phyloP scores from a whole-genome alignment of 2,797 vertebrate species.

The Valencia hispanica region DNA sequence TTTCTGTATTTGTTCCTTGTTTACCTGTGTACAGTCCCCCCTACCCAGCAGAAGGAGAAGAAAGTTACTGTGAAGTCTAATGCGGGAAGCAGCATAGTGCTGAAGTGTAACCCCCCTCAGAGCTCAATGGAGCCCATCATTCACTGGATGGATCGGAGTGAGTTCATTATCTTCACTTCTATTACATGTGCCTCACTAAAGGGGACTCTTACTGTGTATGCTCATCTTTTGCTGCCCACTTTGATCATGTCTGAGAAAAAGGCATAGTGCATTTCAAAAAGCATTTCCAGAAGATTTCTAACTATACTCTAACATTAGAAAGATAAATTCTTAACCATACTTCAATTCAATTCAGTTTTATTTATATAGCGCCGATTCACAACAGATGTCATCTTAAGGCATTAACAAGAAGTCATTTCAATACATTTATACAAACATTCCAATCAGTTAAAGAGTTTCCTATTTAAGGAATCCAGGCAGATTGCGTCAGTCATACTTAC shows the following conservation, averaged over 20 bases:
- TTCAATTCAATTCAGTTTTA: no score
- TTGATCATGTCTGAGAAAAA: conserved; percentile 14
- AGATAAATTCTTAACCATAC: conserved; percentile 1
- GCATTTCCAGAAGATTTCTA: not conserved
- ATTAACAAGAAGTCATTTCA: no score
- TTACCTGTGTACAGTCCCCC: conserved; percentile 66
- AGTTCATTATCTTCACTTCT: conserved; percentile 62
- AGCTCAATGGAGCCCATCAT: conserved; percentile 81
- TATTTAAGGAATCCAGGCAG: no score
- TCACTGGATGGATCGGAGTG: conserved; percentile 85
- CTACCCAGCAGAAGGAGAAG: conserved; percentile 79
- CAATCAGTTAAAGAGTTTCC: no score
- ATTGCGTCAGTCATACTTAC: no score
- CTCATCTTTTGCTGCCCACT: conserved; percentile 17
- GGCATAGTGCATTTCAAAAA: conserved; percentile 4
- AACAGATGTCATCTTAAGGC: no score
- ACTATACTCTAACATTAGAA: not conserved
- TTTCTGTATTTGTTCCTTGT: conserved; percentile 16
- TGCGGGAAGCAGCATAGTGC: conserved; percentile 71
- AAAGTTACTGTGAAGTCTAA: conserved; percentile 61
- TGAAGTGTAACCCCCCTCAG: conserved; percentile 80
- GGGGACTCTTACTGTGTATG: conserved; percentile 5
- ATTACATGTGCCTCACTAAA: conserved; percentile 38
- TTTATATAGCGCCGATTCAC: no score
- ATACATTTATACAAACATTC: no score